Conservation (phyloP, 2,797 vertebrate genomes). For the Sternotherus odoratus region DNA sequence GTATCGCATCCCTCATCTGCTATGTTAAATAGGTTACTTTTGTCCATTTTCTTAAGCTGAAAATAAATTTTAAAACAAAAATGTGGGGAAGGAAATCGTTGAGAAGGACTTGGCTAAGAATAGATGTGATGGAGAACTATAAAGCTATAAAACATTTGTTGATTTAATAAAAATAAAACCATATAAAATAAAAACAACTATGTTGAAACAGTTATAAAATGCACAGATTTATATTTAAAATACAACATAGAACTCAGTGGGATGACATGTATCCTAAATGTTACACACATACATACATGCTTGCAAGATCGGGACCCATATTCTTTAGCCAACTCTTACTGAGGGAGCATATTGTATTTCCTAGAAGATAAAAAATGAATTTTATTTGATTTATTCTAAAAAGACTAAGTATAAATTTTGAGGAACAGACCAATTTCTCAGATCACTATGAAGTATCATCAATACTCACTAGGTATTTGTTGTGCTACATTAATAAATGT, state of each 20-base stretch:
- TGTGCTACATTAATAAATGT: slow-evolving; percentile 17
- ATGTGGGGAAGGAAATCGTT: background rate
- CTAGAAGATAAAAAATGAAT: background rate
- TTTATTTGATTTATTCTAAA: background rate
- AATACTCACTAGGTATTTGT: slow-evolving; percentile 23
- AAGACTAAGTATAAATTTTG: background rate
- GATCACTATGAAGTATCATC: background rate
- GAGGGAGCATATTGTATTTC: background rate
- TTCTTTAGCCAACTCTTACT: background rate
- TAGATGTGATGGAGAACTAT: background rate
- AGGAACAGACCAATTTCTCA: slow-evolving; percentile 8
- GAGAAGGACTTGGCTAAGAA: background rate
- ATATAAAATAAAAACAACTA: background rate
- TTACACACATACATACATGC: background rate
- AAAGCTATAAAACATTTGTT: background rate
- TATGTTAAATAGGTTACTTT: background rate
- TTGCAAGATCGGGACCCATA: accelerated
- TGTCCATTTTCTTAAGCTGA: background rate
- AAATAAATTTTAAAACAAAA: background rate
- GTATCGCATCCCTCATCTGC: background rate
- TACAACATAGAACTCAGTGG: background rate
- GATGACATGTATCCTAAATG: background rate
- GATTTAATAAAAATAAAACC: slow-evolving; percentile 2
- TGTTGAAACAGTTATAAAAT: background rate
- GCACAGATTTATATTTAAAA: background rate